These are phyloP conservation scores for Pelusios castaneus DNA, from an alignment of 2,113 vertebrate species.

Conservation along the genomic window DNA sequence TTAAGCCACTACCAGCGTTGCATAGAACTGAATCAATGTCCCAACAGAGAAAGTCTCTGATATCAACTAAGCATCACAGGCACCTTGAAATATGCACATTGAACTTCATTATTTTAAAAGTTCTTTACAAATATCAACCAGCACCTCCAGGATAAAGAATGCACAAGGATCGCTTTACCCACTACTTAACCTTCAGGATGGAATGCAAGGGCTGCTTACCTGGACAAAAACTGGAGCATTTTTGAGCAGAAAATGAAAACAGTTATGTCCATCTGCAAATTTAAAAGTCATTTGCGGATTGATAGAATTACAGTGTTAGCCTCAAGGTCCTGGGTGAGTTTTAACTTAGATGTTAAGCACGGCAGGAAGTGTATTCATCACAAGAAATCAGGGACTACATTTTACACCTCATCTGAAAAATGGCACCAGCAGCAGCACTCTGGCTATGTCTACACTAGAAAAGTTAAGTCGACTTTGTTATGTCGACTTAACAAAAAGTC, in stretches of 20 bases:
- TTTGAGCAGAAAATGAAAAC: neutral
- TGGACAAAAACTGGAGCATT: neutral
- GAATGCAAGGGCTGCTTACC: neutral
- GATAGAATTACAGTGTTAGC: neutral
- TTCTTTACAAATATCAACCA: accelerated
- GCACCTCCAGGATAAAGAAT: neutral
- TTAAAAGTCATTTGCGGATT: neutral
- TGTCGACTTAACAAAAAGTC: too few relatives aligned
- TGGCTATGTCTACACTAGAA: too few relatives aligned
- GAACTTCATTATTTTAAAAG: neutral
- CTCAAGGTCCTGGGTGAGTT: neutral
- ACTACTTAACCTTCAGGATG: neutral
- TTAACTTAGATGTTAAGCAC: neutral
- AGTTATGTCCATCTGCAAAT: neutral
- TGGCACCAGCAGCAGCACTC: neutral
- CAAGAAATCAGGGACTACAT: neutral
- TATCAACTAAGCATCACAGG: neutral
- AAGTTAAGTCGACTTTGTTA: too few relatives aligned
- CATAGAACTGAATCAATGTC: neutral
- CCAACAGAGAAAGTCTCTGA: neutral
- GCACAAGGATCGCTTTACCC: neutral
- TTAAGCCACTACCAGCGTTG: neutral
- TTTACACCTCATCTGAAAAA: neutral
- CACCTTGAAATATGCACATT: neutral
- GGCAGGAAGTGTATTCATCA: neutral